phyloP scores from a whole-genome alignment of 2,888 invertebrate species.

The Ernsta delagoae region DNA sequence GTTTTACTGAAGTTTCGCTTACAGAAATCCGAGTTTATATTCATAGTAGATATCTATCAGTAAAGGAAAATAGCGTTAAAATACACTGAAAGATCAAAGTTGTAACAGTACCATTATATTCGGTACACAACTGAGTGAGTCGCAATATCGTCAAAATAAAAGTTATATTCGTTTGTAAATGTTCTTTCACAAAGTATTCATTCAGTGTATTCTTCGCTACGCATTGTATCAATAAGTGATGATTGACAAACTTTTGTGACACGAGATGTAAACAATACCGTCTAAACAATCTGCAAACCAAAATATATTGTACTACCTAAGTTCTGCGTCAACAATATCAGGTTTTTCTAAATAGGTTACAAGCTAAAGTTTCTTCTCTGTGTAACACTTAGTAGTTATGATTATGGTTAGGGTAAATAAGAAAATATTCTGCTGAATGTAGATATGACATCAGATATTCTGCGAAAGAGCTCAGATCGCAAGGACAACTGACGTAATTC shows the following conservation, averaged over 20 bases:
- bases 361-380: slow-evolving; percentile 10
- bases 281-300: slow-evolving; percentile 10
- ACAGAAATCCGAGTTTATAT: not conserved
- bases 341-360: not conserved
- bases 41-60: not conserved
- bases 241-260: slow-evolving; percentile 12
- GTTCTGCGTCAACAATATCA: slow-evolving; percentile 5
- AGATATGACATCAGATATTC: slow-evolving; percentile 14
- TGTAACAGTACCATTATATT: not conserved
- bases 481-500: slow-evolving; percentile 19
- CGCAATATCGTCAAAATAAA: not conserved
- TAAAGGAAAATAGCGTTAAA: too few relatives aligned
- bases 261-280: not conserved
- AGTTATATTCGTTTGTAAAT: not conserved
- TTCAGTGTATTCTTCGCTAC: slow-evolving; percentile 1
- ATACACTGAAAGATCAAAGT: too few relatives aligned
- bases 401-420: slow-evolving; percentile 11
- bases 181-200: not conserved
- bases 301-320: slow-evolving; percentile 10
- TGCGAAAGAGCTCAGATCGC: slow-evolving; percentile 19
- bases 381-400: slow-evolving; percentile 4
- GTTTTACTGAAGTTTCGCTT: too few relatives aligned
- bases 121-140: not conserved
- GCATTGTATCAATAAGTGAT: slow-evolving; percentile 11
- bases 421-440: slow-evolving; percentile 12